Percentiles rank a stretch among this genome's conserved stretches.
Conservation (phyloP, 2,113 vertebrate species). For the Cricetomys ansorgei region DNA sequence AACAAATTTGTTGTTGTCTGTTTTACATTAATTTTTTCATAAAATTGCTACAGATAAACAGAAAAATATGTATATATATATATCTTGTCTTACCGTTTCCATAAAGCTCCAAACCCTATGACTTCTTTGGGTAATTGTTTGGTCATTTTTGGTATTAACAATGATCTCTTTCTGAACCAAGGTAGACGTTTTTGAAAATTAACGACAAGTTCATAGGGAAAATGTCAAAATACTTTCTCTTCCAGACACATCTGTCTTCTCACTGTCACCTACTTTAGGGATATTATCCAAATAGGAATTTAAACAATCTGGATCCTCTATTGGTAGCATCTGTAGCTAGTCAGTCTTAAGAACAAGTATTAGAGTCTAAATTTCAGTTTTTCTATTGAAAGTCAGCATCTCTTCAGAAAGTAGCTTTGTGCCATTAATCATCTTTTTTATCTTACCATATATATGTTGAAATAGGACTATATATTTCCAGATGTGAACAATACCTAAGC, state of each 20-base stretch:
- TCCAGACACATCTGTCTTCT: not conserved
- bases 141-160: not conserved
- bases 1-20: not conserved
- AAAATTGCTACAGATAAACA: slow-evolving; percentile 26
- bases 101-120: not conserved
- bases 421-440: not conserved
- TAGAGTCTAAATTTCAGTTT: not conserved
- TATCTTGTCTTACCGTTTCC: not conserved
- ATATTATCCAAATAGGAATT: slow-evolving; percentile 8
- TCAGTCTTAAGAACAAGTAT: not conserved
- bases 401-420: slow-evolving; percentile 3
- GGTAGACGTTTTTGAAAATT: slow-evolving; percentile 8
- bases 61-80: not conserved
- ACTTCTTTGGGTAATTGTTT: not conserved
- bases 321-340: not conserved
- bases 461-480: not conserved
- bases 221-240: not conserved
- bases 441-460: not conserved
- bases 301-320: not conserved
- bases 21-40: slow-evolving; percentile 41
- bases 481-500: not conserved
- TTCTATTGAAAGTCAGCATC: not conserved
- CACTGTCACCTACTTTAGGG: not conserved
- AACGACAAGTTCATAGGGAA: not conserved
- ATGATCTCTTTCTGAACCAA: not conserved